Evolutionary conservation across 2,888 invertebrate species (phyloP).

Genomic region (Boloria selene): DNA sequence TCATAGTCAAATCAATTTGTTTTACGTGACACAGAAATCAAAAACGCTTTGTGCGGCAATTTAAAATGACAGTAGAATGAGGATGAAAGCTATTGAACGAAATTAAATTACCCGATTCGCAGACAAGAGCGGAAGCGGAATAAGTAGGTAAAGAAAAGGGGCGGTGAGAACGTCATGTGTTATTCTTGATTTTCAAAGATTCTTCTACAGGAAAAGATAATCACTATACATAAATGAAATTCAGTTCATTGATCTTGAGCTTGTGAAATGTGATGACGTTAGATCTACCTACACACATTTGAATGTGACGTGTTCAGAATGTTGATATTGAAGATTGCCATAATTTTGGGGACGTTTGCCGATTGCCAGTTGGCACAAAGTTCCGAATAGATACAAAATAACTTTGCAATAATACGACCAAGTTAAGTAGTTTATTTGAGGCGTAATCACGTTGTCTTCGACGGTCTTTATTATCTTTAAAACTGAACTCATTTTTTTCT

Average conservation of each 20-base stretch:
- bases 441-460: conserved; percentile 5
- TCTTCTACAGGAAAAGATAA: conserved; percentile 16
- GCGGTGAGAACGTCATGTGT: conserved; percentile 19
- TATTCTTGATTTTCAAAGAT: conserved; percentile 26
- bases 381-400: conserved; percentile 18
- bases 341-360: conserved; percentile 36
- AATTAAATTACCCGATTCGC: conserved; percentile 33
- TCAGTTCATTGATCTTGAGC: conserved; percentile 39
- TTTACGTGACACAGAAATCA: conserved; percentile 5
- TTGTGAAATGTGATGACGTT: conserved; percentile 33
- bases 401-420: conserved; percentile 6
- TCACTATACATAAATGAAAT: conserved; percentile 19
- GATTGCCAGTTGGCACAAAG: conserved; percentile 46
- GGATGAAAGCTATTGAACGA: conserved; percentile 36
- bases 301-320: conserved; percentile 39
- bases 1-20: neutral
- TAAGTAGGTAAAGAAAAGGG: conserved; percentile 36
- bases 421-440: conserved; percentile 17
- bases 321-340: conserved; percentile 33
- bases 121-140: conserved; percentile 34
- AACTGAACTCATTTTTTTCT: conserved; percentile 9
- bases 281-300: conserved; percentile 39
- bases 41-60: conserved; percentile 23
- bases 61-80: conserved; percentile 25
- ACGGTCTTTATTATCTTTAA: conserved; percentile 12